Conservation (phyloP, 1,140 invertebrate genomes). For the Aphelinus atriplicis region DNA sequence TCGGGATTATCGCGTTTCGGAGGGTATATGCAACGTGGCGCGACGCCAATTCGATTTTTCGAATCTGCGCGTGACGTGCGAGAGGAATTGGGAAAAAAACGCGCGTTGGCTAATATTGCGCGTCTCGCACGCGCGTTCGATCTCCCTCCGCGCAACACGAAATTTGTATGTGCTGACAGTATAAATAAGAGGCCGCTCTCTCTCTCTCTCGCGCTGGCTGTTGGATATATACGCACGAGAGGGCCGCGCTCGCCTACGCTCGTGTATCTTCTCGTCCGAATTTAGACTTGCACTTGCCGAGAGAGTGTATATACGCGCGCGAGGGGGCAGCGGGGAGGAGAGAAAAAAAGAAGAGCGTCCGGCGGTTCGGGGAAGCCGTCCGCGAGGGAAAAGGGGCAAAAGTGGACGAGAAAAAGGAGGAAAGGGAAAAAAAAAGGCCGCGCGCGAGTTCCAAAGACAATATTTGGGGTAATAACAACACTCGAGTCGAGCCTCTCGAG, state of each 20-base stretch:
- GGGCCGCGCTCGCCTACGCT: background rate
- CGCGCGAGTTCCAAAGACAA: conserved; percentile 45
- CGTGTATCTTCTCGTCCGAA: conserved; percentile 6
- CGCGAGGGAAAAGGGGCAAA: background rate
- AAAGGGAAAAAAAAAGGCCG: conserved; percentile 3
- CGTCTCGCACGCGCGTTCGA: too few relatives aligned
- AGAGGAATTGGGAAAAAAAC: too few relatives aligned
- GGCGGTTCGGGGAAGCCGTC: background rate
- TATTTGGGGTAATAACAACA: conserved; percentile 57
- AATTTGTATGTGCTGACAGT: background rate
- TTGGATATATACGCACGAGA: background rate
- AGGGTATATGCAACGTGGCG: too few relatives aligned
- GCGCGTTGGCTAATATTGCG: too few relatives aligned
- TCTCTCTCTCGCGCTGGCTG: too few relatives aligned
- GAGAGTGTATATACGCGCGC: background rate
- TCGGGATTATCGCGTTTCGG: too few relatives aligned
- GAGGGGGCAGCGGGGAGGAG: background rate
- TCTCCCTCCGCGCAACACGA: too few relatives aligned
- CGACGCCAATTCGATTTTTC: too few relatives aligned
- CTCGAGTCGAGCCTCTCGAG: conserved; percentile 36
- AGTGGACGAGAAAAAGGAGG: background rate
- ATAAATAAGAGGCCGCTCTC: too few relatives aligned
- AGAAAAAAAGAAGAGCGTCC: background rate
- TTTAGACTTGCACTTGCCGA: conserved; percentile 2
- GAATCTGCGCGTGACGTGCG: too few relatives aligned